Evolutionary conservation across 2,888 invertebrate genomes (phyloP), one percentile per base, ranked within the genome.

Genomic region (Linyphia triangularis): DNA sequence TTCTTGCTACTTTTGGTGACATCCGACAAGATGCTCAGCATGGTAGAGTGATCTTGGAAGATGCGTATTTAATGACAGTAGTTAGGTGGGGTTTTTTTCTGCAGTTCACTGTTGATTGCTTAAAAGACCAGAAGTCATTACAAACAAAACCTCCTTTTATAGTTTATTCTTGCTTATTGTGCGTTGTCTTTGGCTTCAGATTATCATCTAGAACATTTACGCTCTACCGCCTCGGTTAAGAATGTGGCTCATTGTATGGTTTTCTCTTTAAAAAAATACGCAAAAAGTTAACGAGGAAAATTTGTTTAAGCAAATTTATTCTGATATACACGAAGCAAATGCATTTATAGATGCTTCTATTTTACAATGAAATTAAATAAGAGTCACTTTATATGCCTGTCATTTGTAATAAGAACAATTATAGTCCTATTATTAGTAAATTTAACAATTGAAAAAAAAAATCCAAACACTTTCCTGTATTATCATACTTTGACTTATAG

Each of bases 41-140:
- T 19, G 77, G 78, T 26, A 82, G 72, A 61, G 72, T 63, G 28
- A 13, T 59, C 43, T 30, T 19, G 13, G 51, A 24, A 85, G 63
- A 85, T 85, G 85, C 63, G 70, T 30, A 85, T 85, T 85, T 85
- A 85, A 85, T 85, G 85, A 79, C 82, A 59, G 13, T 7, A 22
- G 51, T 28, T 65, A 73, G 51, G 51, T 79, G 67, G 79, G 40
- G 37, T 72, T 82, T 22, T 28, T 72, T 73, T 26, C 16, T 82
- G 57, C 33, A 37, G 40, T 30, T 19, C 59, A 30, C 30, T 79
- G 43, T 67, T 78, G 37, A 84, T 78, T 70, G 67, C 30, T 33
- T 40, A 24, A 43, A n/a, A 33, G 37, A 24, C 51, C 51, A 51
- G n/a, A 51, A 51, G 51, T 51, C 51, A 51, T 51, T 51, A 33